Evolutionary conservation across 2,888 invertebrate species (phyloP).

Genomic region (Oasisia sp.): DNA sequence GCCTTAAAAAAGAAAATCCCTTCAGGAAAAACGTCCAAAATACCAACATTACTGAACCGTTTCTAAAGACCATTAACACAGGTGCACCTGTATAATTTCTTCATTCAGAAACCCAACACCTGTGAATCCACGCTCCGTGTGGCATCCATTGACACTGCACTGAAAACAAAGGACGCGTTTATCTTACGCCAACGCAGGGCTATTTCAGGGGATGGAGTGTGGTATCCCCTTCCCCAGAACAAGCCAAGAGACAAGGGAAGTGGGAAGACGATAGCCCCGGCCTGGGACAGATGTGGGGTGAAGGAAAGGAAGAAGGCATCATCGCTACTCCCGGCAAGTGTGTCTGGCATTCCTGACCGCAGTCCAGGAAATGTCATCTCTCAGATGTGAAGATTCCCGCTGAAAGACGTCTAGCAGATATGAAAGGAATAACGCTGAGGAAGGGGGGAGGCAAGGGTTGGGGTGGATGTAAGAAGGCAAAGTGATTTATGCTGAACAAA

Average conservation of each 20-base stretch:
- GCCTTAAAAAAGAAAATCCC: background rate
- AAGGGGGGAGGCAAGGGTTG: background rate
- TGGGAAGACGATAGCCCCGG: background rate
- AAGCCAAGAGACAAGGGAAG: background rate
- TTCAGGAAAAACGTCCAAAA: background rate
- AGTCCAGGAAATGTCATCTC: constrained; percentile 5
- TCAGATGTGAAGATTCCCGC: background rate
- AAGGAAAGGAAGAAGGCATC: background rate
- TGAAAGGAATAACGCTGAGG: background rate
- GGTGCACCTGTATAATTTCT: no score
- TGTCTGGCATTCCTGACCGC: background rate
- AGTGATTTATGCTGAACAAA: background rate
- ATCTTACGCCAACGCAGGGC: background rate
- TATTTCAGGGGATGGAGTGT: background rate
- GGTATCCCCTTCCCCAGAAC: background rate
- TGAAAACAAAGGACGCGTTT: background rate
- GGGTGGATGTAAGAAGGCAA: background rate
- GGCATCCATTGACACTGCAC: background rate
- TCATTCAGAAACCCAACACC: background rate
- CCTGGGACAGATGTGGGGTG: background rate
- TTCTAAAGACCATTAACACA: background rate
- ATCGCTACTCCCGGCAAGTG: background rate
- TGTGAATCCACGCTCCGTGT: background rate
- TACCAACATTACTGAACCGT: background rate
- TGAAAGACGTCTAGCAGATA: background rate